These are phyloP conservation scores for Hoplias malabaricus DNA, from an alignment of 2,113 vertebrate genomes.

Conservation along the genomic window DNA sequence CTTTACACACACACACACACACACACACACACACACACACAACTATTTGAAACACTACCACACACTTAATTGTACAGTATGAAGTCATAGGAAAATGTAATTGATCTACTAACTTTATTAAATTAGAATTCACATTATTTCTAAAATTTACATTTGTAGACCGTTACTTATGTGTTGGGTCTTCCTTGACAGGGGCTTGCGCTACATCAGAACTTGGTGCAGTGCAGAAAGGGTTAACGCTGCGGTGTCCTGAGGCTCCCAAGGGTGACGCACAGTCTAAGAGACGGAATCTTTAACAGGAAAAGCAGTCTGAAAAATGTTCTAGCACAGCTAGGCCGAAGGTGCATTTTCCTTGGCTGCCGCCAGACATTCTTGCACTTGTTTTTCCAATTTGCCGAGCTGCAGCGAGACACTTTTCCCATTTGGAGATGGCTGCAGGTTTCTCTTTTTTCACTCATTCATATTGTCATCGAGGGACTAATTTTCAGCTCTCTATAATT, in stretches of 20 bases:
- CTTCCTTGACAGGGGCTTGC: background rate
- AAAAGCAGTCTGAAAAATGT: slow-evolving; percentile 58
- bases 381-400: slow-evolving; percentile 54
- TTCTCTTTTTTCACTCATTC: slow-evolving; percentile 42
- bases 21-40: too few species aligned
- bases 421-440: slow-evolving; percentile 51
- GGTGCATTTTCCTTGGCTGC: slow-evolving; percentile 56
- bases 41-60: too few species aligned
- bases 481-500: slow-evolving; percentile 18
- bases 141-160: too few species aligned
- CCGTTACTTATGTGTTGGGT: background rate
- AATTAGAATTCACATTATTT: too few species aligned
- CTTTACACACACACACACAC: too few species aligned
- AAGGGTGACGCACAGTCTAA: slow-evolving; percentile 55
- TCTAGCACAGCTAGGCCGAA: slow-evolving; percentile 50
- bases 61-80: too few species aligned
- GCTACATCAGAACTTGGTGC: background rate
- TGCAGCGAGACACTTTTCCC: slow-evolving; percentile 51
- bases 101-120: too few species aligned
- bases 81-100: too few species aligned
- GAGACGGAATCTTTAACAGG: slow-evolving; percentile 55
- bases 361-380: slow-evolving; percentile 55
- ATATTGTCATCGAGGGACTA: slow-evolving; percentile 36
- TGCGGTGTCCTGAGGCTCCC: slow-evolving; percentile 44
- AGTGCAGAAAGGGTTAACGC: slow-evolving; percentile 25